phyloP scores from a whole-genome alignment of 2,888 invertebrate species.

The Agrotis ipsilon region DNA sequence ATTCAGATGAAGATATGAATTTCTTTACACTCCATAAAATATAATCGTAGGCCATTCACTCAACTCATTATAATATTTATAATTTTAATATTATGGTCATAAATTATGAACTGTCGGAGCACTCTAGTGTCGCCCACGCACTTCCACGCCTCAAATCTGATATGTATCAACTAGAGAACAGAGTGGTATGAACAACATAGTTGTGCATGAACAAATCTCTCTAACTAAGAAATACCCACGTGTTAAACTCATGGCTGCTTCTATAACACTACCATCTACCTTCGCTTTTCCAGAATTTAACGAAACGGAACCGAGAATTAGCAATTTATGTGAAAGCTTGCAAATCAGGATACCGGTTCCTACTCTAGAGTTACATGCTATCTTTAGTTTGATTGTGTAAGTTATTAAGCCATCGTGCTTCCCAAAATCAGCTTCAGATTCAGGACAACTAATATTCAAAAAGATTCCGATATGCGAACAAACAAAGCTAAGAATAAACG shows the following conservation, averaged over 20 bases:
- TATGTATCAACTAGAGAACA: constrained; percentile 42
- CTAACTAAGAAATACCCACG: constrained; percentile 5
- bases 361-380: neutral
- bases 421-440: neutral
- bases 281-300: neutral
- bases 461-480: neutral
- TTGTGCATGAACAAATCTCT: constrained; percentile 17
- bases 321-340: neutral
- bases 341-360: neutral
- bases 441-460: neutral
- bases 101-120: constrained; percentile 46
- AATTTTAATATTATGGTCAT: constrained; percentile 36
- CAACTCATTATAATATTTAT: constrained; percentile 26
- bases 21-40: constrained; percentile 17
- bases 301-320: neutral
- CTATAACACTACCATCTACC: neutral
- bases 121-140: constrained; percentile 41
- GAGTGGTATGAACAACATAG: too few species aligned
- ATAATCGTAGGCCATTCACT: constrained; percentile 8
- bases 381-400: neutral
- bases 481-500: constrained; percentile 3
- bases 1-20: neutral
- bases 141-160: constrained; percentile 40
- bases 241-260: neutral
- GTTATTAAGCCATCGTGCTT: too few species aligned